These are phyloP conservation scores for Macrobrachium nipponense DNA, from an alignment of 1,140 invertebrate species.

Conservation along the genomic window DNA sequence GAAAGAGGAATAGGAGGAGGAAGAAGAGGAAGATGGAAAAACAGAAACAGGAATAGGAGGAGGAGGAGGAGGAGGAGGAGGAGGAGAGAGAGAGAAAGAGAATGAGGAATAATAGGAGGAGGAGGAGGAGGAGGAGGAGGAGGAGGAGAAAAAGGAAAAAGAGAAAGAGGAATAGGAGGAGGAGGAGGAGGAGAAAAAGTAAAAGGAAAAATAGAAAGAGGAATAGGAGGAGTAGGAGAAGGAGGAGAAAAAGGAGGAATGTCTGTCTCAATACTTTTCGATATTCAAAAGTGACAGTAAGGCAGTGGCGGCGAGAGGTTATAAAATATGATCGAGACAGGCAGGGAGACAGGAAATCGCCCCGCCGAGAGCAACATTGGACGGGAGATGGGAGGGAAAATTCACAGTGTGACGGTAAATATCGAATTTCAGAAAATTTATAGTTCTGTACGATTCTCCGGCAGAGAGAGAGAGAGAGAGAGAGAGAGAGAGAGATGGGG, in stretches of 20 bases:
- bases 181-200: background rate
- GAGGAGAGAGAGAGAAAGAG: background rate
- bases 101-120: background rate
- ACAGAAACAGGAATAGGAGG: too few species aligned
- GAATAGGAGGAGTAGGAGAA: too few species aligned
- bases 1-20: constrained; percentile 4
- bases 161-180: too few species aligned
- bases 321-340: constrained; percentile 43
- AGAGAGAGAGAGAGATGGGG: background rate
- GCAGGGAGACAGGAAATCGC: constrained; percentile 45
- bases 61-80: background rate
- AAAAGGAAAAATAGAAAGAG: background rate
- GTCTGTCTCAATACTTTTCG: background rate
- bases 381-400: constrained; percentile 50
- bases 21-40: background rate
- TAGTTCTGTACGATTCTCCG: constrained; percentile 41
- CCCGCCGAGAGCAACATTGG: constrained; percentile 38
- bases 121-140: constrained; percentile 1
- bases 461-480: background rate
- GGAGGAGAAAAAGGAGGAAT: constrained; percentile 7
- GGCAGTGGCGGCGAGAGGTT: constrained; percentile 7
- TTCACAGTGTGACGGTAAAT: constrained; percentile 59
- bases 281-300: background rate
- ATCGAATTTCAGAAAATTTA: constrained; percentile 59
- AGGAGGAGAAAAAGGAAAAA: background rate